Evolutionary conservation across 2,888 invertebrate genomes (phyloP), one percentile per base, ranked within the genome.

Genomic region (Harpalus rufipes): DNA sequence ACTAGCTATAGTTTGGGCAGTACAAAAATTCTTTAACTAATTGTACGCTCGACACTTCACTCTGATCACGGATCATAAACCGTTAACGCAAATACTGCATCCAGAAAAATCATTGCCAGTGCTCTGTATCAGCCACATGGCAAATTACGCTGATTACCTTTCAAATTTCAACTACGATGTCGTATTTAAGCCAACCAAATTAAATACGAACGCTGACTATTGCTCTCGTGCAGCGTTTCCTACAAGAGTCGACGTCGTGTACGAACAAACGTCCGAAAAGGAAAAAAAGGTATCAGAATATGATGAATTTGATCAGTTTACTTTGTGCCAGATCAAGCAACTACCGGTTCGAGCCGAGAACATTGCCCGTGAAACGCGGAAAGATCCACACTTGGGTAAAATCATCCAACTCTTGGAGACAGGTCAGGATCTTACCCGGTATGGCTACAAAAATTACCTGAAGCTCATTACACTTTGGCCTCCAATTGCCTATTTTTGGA

Each of bases 111-210:
- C 81, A 8, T 21, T 85, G 32, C 85, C 86, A 12, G 85, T 83
- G 16, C 72, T 86, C 5, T 86, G 86, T 39, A 86, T 86, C 44
- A 86, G 84, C 79, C 85, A 86, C 18, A 86, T 86, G 86, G 86
- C 86, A 51, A 85, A 85, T 56, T 85, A 84, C 32, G 81, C 81
- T 56, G 85, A 84, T 68, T 85, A 41, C 39, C 81, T 85, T 10
- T 39, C 82, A 14, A 58, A 85, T 85, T 85, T 85, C 59, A 58
- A 86, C 32, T 85, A 51, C 21, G 3, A 21, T 21, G 21, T 21
- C 21, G 21, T 21, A 21, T 21, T 21, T 21, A 21, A 21, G 21
- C 21, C 21, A 21, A 21, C 3, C 21, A 21, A 21, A 21, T 21
- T 21, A 21, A 21, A 21, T 21, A 21, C 21, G 21, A 21, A 21